These are phyloP conservation scores for Euphysa ruthae DNA, from an alignment of 30 jellyfish, hydroid and myxozoan genomes.

Conservation along the genomic window DNA sequence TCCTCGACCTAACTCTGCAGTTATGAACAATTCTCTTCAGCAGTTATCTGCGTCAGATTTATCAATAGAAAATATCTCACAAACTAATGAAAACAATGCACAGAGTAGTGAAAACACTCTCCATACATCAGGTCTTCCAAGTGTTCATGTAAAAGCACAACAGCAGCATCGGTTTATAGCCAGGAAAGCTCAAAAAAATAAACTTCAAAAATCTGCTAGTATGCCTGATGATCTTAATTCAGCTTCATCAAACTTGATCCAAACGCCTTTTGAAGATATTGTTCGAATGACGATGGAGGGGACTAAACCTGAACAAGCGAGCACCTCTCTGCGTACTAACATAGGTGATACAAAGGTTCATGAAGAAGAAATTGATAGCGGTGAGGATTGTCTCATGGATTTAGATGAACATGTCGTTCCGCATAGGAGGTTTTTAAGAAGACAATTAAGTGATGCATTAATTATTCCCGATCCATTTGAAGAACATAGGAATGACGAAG, in stretches of 20 bases:
- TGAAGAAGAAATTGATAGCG: constrained; percentile 1
- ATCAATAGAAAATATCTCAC: neutral
- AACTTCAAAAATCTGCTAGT: neutral
- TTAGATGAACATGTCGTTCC: constrained; percentile 23
- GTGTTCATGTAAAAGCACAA: constrained; percentile 19
- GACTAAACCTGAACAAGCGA: neutral
- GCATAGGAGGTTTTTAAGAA: constrained; percentile 4
- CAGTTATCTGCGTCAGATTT: neutral
- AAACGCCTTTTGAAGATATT: constrained; percentile 25
- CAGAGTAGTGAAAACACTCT: neutral
- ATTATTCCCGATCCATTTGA: constrained; percentile 94
- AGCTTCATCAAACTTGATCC: constrained; percentile 20
- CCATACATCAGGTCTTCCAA: constrained; percentile 35
- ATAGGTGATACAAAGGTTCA: constrained; percentile 4
- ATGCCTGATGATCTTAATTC: neutral
- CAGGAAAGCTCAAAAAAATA: neutral
- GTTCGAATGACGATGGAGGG: constrained; percentile 6
- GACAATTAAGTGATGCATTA: constrained; percentile 85
- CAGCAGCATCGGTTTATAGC: constrained; percentile 29
- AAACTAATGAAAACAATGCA: neutral
- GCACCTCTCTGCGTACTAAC: neutral
- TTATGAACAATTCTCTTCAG: neutral
- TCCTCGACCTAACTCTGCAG: neutral
- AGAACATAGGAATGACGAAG: too few relatives aligned
- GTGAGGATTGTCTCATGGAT: constrained; percentile 39